phyloP scores from a whole-genome alignment of 2,113 vertebrate species.

The Hippocampus barbouri region DNA sequence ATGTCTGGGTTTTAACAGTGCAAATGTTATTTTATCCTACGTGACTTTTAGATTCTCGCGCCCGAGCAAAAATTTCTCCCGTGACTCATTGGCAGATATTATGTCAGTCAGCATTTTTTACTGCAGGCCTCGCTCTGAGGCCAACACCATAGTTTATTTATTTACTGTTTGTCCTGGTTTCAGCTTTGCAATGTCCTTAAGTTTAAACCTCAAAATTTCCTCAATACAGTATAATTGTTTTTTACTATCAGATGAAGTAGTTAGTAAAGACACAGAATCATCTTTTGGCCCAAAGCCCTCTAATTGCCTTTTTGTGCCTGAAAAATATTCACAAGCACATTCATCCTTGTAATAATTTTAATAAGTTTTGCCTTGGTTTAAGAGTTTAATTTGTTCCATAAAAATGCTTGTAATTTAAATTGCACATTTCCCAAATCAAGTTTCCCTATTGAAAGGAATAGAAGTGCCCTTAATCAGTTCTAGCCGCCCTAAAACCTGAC shows the following conservation, averaged over 20 bases:
- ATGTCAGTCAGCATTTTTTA: neutral
- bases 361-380: no score
- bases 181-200: neutral
- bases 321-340: no score
- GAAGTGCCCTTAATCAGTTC: no score
- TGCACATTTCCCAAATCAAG: no score
- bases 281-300: neutral
- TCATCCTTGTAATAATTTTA: no score
- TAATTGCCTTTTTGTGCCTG: no score
- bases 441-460: no score
- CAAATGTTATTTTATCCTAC: constrained; percentile 48
- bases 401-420: no score
- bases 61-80: neutral
- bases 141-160: neutral
- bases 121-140: neutral
- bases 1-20: constrained; percentile 23
- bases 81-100: neutral
- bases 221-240: no score
- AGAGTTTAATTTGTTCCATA: no score
- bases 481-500: no score
- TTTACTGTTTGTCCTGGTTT: neutral
- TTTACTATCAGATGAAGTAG: neutral
- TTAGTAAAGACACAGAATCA: neutral
- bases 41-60: constrained; percentile 14
- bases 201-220: neutral